Conservation (phyloP, 1,140 invertebrate species). For the Daktulosphaira vitifoliae region DNA sequence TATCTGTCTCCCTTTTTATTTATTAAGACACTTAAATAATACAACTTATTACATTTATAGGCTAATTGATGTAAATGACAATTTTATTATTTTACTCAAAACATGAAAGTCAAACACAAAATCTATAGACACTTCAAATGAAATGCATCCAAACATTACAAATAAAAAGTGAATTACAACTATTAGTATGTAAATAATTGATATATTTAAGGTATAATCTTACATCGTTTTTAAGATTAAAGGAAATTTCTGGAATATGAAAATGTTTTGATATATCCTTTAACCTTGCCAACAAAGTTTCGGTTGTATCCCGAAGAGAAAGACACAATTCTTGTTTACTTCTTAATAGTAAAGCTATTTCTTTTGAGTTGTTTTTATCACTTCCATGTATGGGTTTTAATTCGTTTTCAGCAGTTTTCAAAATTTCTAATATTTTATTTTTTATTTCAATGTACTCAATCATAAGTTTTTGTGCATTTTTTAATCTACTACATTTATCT, state of each 20-base stretch:
- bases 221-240: constrained; percentile 65
- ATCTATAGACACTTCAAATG: too few relatives aligned
- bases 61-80: too few relatives aligned
- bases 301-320: constrained; percentile 64
- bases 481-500: constrained; percentile 70
- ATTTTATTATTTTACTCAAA: too few relatives aligned
- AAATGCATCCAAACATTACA: too few relatives aligned
- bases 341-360: constrained; percentile 55
- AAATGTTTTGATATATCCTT: constrained; percentile 54
- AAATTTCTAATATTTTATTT: constrained; percentile 65
- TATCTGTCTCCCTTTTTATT: too few relatives aligned
- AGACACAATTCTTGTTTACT: constrained; percentile 65
- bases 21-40: too few relatives aligned
- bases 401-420: constrained; percentile 74
- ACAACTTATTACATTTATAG: too few relatives aligned
- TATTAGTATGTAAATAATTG: too few relatives aligned
- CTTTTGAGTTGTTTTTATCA: constrained; percentile 38
- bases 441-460: constrained; percentile 76
- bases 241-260: constrained; percentile 53
- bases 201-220: too few relatives aligned
- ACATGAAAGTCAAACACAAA: too few relatives aligned
- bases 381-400: constrained; percentile 51
- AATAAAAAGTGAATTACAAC: too few relatives aligned
- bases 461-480: constrained; percentile 76
- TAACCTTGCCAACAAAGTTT: constrained; percentile 64